Evolutionary conservation across 2,888 invertebrate genomes (phyloP).

Genomic region (Synanthedon formicaeformis): DNA sequence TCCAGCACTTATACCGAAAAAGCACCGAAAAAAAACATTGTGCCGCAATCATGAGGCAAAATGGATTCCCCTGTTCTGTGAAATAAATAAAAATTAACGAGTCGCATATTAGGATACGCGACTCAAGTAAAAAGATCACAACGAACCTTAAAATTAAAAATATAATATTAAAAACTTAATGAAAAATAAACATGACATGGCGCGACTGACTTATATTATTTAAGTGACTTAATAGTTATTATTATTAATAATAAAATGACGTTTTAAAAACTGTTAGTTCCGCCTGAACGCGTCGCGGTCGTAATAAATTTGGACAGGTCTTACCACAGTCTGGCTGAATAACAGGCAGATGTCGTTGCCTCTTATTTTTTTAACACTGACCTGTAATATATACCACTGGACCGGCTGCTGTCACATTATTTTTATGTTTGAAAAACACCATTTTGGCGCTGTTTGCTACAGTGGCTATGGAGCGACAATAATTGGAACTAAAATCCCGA

Average conservation of each 20-base stretch:
- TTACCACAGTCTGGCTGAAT: neutral
- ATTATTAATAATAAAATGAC: conserved; percentile 24
- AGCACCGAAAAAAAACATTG: conserved; percentile 11
- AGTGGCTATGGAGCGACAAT: too few species aligned
- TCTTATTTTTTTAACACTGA: conserved; percentile 1
- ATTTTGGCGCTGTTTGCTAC: too few species aligned
- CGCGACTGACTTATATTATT: conserved; percentile 57
- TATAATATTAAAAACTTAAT: conserved; percentile 28
- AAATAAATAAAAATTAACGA: conserved; percentile 19
- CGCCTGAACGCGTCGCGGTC: conserved; percentile 25
- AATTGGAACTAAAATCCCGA: too few species aligned
- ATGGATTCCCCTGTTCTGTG: conserved; percentile 7
- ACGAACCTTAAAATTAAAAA: conserved; percentile 12
- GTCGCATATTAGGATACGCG: conserved; percentile 9
- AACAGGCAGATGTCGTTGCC: conserved; percentile 4
- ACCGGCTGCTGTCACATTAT: too few species aligned
- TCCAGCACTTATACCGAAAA: conserved; percentile 2
- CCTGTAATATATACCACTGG: too few species aligned
- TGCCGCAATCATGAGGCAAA: conserved; percentile 12
- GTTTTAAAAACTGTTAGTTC: conserved; percentile 21
- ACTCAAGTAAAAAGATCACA: conserved; percentile 21
- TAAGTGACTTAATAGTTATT: conserved; percentile 33
- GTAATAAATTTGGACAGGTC: neutral
- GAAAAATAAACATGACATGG: conserved; percentile 49
- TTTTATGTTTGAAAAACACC: too few species aligned